Conservation (phyloP, 2,113 vertebrate species). For the Paracanthobrama guichenoti region DNA sequence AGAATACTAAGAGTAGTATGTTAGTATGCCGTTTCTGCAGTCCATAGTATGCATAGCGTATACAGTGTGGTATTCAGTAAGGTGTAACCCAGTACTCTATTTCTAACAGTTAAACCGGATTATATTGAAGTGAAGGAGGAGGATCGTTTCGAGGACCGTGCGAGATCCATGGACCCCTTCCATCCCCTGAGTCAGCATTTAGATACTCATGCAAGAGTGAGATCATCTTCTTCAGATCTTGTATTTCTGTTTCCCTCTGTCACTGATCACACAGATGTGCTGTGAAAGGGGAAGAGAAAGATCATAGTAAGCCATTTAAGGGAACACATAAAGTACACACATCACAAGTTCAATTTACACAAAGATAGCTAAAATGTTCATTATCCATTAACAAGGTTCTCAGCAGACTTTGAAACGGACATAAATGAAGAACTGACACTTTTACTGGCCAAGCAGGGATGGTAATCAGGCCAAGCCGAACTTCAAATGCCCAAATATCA, state of each 20-base stretch:
- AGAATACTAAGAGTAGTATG: not conserved
- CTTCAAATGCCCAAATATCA: not conserved
- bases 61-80: not conserved
- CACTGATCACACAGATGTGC: constrained; percentile 93
- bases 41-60: not conserved
- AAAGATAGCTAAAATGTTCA: not conserved
- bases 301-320: not conserved
- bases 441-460: no score
- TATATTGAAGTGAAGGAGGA: not conserved
- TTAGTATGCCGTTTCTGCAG: not conserved
- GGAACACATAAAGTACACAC: not conserved
- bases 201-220: constrained; percentile 23
- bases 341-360: not conserved
- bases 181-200: constrained; percentile 49
- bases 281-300: constrained; percentile 56
- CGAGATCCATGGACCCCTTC: not conserved
- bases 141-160: not conserved
- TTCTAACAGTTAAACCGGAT: not conserved
- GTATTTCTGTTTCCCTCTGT: constrained; percentile 88
- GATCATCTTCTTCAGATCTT: constrained; percentile 75
- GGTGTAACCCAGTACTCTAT: not conserved
- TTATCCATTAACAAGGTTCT: not conserved
- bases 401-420: not conserved
- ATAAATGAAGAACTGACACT: no score
- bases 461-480: not conserved